Base-by-base conservation (phyloP, 2,113 vertebrate genomes). In the Psittacula cyanocephala region DNA sequence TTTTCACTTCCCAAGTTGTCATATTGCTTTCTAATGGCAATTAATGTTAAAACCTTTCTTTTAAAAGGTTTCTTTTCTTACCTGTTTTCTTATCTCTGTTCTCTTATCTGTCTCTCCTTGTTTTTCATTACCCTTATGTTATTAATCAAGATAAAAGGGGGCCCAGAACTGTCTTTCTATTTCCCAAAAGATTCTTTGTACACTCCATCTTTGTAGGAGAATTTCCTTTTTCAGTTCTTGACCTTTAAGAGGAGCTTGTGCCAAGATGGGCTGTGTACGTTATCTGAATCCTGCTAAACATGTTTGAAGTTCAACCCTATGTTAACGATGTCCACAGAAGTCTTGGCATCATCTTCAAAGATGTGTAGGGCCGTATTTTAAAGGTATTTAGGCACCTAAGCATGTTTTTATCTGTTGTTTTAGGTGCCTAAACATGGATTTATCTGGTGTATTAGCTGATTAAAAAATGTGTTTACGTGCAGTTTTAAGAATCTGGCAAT, bases 151-250 rank as follows among this genome's bases (percentile, higher is more conserved):
- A 96, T 95, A 94, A 96, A 89, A 31, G 33, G 52, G 24, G 22
- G 39, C 63, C 55, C 75, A 86, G 78, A 86, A 80, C 55, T 37
- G 53, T 86, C 89, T 88, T 85, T 91, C 65, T 67, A 39, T 90
- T 95, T 95, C 93, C 89, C 91, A 39, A 91, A 96, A 91, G 76
- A 81, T 83, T 86, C 55, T 72, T 63, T 57, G 64, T 67, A 47
- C 25, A 63, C 74, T 96, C 63, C 71, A 88, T 95, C 85, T 95
- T 72, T 89, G 68, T 12, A 70, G 39, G 76, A 94, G 87, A 96
- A 96, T 96, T 95, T 96, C 95, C 95, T 96, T 96, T 95, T 96
- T 93, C 78, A 96, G 95, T 90, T 96, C 88, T 90, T 96, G 92
- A 96, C 91, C 91, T 96, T 88, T 95, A 74, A 95, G 71, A 94